Evolutionary conservation across 2,888 invertebrate genomes (phyloP).

Genomic region (Troides aeacus): DNA sequence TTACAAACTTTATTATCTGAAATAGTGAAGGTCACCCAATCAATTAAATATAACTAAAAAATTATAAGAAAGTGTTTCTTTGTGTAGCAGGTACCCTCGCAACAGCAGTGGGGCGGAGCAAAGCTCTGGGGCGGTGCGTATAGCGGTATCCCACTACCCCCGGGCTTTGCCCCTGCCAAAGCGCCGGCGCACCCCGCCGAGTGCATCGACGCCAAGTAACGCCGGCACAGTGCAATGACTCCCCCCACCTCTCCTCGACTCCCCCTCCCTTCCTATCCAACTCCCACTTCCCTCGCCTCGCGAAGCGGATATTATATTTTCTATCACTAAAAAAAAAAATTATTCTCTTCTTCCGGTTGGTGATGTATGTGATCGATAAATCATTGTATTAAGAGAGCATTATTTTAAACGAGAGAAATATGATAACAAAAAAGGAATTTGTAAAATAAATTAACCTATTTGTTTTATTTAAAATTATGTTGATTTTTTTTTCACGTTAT

Average conservation of each 20-base stretch:
- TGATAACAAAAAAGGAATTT: constrained; percentile 79
- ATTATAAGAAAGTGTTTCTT: background rate
- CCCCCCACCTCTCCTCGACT: constrained; percentile 1
- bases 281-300: constrained; percentile 17
- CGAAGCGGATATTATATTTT: constrained; percentile 53
- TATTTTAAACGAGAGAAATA: constrained; percentile 78
- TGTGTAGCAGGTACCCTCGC: constrained; percentile 29
- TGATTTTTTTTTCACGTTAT: constrained; percentile 35
- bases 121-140: constrained; percentile 47
- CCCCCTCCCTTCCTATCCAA: constrained; percentile 22
- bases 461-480: constrained; percentile 70
- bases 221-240: constrained; percentile 40
- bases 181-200: constrained; percentile 64
- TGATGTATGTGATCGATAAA: constrained; percentile 76
- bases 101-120: constrained; percentile 37
- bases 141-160: constrained; percentile 64
- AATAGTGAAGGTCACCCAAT: no score
- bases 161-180: constrained; percentile 72
- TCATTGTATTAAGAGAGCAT: constrained; percentile 79
- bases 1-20: no score
- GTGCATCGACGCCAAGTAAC: constrained; percentile 78
- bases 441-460: constrained; percentile 80
- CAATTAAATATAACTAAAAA: no score
- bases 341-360: constrained; percentile 62
- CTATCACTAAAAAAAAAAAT: constrained; percentile 47